Evolutionary conservation across 2,888 invertebrate species (phyloP).

Genomic region (Alloplasta piceator): DNA sequence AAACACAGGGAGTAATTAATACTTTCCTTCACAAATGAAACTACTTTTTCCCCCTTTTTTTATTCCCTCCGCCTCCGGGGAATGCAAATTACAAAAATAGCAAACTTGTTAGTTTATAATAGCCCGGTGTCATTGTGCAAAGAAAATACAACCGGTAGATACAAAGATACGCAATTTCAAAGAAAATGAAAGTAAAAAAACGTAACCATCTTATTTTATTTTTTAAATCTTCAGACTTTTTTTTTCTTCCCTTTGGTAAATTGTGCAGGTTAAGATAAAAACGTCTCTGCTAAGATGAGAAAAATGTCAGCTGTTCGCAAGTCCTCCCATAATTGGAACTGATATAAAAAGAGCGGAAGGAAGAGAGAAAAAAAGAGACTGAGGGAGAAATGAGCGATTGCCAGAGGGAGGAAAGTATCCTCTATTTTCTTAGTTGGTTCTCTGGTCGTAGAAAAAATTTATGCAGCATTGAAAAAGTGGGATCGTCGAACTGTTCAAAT

Average conservation of each 20-base stretch:
- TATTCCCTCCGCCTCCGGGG: no score
- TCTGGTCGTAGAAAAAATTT: neutral
- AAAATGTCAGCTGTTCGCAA: slow-evolving; percentile 16
- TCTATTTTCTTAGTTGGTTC: slow-evolving; percentile 26
- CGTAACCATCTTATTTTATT: neutral
- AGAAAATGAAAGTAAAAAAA: neutral
- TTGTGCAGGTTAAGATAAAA: neutral
- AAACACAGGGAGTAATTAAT: no score
- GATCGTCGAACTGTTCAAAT: neutral
- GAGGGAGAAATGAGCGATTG: neutral
- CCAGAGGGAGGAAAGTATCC: neutral
- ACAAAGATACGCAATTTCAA: neutral
- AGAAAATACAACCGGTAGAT: neutral
- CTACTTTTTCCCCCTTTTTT: no score
- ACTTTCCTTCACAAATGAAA: no score
- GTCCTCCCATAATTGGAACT: slow-evolving; percentile 15
- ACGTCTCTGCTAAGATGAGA: neutral
- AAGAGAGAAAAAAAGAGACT: neutral
- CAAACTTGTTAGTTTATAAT: neutral
- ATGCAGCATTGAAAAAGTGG: neutral
- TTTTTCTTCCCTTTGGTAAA: neutral
- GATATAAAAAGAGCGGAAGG: neutral
- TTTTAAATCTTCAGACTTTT: neutral
- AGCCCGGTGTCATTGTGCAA: neutral
- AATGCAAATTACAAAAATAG: neutral